A percentile compares a stretch with the other conserved stretches of the same genome.
Evolutionary conservation across 2,113 vertebrate species (phyloP).

Genomic region (Tylochromis polylepis): DNA sequence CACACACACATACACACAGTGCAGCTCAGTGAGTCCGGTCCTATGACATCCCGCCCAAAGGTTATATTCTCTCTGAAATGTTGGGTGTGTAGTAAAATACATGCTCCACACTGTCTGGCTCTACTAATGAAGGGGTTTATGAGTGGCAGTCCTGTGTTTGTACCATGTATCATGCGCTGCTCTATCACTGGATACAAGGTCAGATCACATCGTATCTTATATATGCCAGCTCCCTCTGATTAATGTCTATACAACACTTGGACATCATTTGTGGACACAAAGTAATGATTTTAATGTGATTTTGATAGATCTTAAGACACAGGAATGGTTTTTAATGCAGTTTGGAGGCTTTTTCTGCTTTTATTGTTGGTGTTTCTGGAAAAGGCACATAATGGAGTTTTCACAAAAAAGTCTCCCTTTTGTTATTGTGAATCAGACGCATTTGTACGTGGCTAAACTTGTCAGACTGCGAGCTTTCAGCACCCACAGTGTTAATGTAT

Average conservation of each 20-base stretch:
- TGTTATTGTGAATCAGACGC: constrained; percentile 48
- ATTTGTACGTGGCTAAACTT: constrained; percentile 52
- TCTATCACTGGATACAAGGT: constrained; percentile 38
- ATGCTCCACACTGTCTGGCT: constrained; percentile 78
- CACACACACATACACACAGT: constrained; percentile 11
- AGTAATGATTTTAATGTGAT: not conserved
- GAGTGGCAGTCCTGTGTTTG: constrained; percentile 65
- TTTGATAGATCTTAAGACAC: not conserved
- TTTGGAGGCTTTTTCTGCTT: not conserved
- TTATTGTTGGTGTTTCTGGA: constrained; percentile 25
- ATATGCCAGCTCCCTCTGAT: constrained; percentile 16
- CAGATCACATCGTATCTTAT: constrained; percentile 41
- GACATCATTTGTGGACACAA: not conserved
- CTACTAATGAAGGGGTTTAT: constrained; percentile 76
- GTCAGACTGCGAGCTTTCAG: constrained; percentile 63
- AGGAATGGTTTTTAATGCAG: not conserved
- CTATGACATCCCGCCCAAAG: constrained; percentile 74
- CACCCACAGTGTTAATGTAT: constrained; percentile 71
- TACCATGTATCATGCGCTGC: constrained; percentile 58
- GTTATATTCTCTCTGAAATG: constrained; percentile 80
- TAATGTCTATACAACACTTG: not conserved
- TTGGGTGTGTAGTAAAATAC: constrained; percentile 81
- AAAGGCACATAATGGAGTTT: constrained; percentile 9
- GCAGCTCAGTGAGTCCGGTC: constrained; percentile 39
- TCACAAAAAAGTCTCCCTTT: constrained; percentile 22